A percentile compares a stretch with the other conserved stretches of the same genome.
phyloP scores from a whole-genome alignment of 1,140 invertebrate genomes.

The Trichonephila clavata region DNA sequence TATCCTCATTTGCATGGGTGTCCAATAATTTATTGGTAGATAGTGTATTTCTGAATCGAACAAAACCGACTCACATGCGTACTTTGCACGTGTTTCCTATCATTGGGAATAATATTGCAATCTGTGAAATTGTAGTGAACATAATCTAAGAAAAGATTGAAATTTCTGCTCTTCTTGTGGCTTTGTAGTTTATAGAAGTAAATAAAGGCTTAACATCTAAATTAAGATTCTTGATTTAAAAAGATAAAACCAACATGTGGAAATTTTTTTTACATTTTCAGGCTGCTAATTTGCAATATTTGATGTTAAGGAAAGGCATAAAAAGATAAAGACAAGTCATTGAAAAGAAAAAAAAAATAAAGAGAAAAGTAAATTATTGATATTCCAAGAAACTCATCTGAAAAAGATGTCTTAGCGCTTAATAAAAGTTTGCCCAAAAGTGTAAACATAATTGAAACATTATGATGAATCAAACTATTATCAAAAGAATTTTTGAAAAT shows the following conservation, averaged over 20 bases:
- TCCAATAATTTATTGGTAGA: no score
- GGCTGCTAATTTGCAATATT: background rate
- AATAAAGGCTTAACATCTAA: slow-evolving; percentile 36
- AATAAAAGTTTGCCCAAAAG: slow-evolving; percentile 39
- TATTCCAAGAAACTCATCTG: slow-evolving; percentile 4
- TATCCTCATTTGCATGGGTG: no score
- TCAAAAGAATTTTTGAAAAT: background rate
- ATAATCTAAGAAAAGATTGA: background rate
- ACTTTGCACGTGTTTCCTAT: background rate
- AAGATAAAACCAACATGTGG: background rate
- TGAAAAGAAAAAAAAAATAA: slow-evolving; percentile 11
- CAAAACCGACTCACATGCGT: no score
- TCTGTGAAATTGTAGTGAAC: background rate
- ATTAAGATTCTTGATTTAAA: slow-evolving; percentile 51
- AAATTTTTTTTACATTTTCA: background rate
- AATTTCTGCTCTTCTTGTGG: no score
- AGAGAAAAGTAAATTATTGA: slow-evolving; percentile 43
- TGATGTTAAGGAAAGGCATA: background rate
- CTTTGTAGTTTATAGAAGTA: background rate
- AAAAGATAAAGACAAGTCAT: background rate
- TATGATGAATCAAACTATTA: background rate
- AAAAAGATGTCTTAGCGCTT: slow-evolving; percentile 36
- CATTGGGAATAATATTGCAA: background rate
- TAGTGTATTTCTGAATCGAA: no score
- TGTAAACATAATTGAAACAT: slow-evolving; percentile 54